Percentiles rank a stretch among this genome's conserved stretches.
These are phyloP conservation scores for Elephantulus edwardii DNA, from an alignment of 2,113 vertebrate species.

Conservation along the genomic window DNA sequence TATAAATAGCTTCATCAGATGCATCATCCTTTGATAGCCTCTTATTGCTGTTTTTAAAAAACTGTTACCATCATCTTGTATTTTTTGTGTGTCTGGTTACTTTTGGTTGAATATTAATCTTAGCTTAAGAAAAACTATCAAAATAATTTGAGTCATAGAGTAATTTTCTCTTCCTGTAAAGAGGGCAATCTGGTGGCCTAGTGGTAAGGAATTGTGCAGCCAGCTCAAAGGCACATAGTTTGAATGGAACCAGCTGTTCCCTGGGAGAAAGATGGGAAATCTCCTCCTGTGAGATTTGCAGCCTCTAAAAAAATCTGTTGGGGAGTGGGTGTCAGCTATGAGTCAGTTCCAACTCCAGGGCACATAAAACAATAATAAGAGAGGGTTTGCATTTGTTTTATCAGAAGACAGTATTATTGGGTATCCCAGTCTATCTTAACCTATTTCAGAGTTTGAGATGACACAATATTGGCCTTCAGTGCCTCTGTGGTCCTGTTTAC, in stretches of 20 bases:
- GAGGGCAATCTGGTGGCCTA: no score
- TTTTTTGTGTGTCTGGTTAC: background rate
- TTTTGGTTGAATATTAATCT: background rate
- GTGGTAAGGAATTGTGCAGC: no score
- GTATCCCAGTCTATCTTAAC: background rate
- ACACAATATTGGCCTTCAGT: background rate
- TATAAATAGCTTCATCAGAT: background rate
- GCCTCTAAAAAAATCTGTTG: no score
- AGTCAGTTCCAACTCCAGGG: no score
- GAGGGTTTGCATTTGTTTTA: background rate
- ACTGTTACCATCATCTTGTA: background rate
- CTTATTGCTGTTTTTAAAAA: background rate
- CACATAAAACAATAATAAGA: no score
- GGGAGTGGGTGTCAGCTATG: no score
- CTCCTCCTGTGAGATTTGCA: no score
- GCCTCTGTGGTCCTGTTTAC: background rate
- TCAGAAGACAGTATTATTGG: background rate
- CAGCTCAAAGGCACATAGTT: no score
- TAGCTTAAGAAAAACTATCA: background rate
- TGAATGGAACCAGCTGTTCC: no score
- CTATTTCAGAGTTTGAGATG: background rate
- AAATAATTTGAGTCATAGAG: background rate
- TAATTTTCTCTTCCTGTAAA: background rate
- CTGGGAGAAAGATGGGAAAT: no score
- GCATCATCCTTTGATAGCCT: background rate